These are phyloP conservation scores for Mystacides longicornis DNA, from an alignment of 2,888 invertebrate species.

Conservation along the genomic window DNA sequence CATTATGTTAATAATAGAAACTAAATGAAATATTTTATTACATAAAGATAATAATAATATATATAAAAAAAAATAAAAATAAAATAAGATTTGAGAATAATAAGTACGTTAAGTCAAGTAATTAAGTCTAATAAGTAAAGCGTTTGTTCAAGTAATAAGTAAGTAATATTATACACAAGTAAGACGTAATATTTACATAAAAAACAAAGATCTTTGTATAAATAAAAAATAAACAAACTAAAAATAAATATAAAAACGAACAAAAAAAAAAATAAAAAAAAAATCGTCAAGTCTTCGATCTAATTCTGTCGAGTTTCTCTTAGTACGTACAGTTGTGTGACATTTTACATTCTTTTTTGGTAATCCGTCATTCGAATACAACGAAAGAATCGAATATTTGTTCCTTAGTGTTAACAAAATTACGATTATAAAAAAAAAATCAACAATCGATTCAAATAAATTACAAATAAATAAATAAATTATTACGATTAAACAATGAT, in stretches of 20 bases:
- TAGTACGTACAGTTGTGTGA: constrained; percentile 11
- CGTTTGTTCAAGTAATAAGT: neutral
- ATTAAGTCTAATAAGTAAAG: constrained; percentile 1
- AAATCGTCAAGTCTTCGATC: constrained; percentile 23
- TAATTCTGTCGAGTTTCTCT: constrained; percentile 13
- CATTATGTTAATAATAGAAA: constrained; percentile 10
- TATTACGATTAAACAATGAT: constrained; percentile 7
- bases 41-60: constrained; percentile 10
- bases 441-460: constrained; percentile 19
- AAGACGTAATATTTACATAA: constrained; percentile 6
- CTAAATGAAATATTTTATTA: constrained; percentile 17
- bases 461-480: constrained; percentile 24
- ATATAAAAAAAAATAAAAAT: neutral
- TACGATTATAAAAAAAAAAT: constrained; percentile 6
- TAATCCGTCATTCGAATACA: constrained; percentile 16
- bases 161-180: constrained; percentile 1
- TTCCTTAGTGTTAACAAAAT: constrained; percentile 2
- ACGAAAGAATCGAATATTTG: constrained; percentile 21
- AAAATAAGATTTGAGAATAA: neutral
- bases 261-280: constrained; percentile 8
- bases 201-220: constrained; percentile 1
- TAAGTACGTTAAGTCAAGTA: neutral
- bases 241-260: constrained; percentile 14
- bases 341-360: constrained; percentile 2
- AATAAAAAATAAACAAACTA: constrained; percentile 4